Evolutionary conservation across 2,888 invertebrate genomes (phyloP), one percentile per base, ranked within the genome.

Genomic region (Nymphalis urticae): DNA sequence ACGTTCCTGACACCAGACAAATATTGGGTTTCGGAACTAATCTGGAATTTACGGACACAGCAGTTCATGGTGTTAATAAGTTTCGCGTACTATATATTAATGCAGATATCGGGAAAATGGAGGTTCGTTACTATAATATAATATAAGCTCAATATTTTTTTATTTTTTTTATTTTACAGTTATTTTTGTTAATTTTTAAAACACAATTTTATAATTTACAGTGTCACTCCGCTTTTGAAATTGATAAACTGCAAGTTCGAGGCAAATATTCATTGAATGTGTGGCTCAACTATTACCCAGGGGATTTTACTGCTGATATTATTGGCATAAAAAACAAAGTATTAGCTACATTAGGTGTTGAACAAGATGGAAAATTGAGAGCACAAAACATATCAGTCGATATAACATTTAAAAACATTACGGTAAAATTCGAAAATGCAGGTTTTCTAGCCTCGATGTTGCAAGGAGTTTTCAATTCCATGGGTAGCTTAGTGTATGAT

Each of bases 401-500:
- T 79, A 94, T 97, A 48, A 94, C 94, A 0, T 97, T 97, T 77
- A 93, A 93, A 60, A 95, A 94, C 62, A 96, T 97, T 77, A 92
- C 94, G 10, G 95, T 97, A 87, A 95, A 97, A 79, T 97, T 98
- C 79, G 94, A 97, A 84, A 97, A 97, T 81, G 93, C 97, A 0
- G 96, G 97, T 8, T 94, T 97, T 74, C 90, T 97, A 70, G 97
- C 96, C 0, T 93, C 94, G 54, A 86, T 94, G 72, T 93, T 94
- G 72, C 95, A 96, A 83, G 94, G 96, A 1, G 93, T 97, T 58
- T 94, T 98, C 60, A 97, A 97, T 85, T 95, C 96, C 0, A 94
- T 97, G 0, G 97, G 97, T 0, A 94, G 94, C n/a, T 94, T 97
- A 72, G 94, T 98, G 10, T 97, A 98, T 78, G 97, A 97, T 81